Base-by-base conservation (phyloP, 1,140 invertebrate genomes). In the Antheraea mylitta region DNA sequence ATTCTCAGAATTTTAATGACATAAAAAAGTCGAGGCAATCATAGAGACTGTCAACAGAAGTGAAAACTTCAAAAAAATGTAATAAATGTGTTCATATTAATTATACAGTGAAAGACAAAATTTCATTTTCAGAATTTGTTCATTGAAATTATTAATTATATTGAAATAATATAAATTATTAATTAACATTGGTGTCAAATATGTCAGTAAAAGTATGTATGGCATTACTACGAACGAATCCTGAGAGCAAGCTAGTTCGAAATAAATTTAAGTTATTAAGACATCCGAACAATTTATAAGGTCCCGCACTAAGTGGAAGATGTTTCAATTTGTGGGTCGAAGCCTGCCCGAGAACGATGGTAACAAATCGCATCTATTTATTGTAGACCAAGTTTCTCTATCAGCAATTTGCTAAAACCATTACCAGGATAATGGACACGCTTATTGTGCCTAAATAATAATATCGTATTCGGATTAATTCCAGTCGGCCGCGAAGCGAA, bases 351-450 rank as follows among this genome's bases (percentile, higher is more conserved):
- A 53, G 45, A 53, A 53, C 30, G 71, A 38, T 66, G 67, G 64
- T 78, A 80, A 84, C 83, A 81, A 84, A 87, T 87, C 81, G 72
- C 68, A 67, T 68, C 79, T 79, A 85, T 85, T 84, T 84, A 79
- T 84, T 82, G 80, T 69, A 30, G 71, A 75, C 63, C 74, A 81
- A 87, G 81, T 84, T 85, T 76, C 76, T 72, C 79, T 82, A 86
- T 86, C 78, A 82, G 78, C 75, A 82, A 83, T 86, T 83, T 83
- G 75, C 70, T 69, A 72, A 81, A 80, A 75, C 78, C 74, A 80
- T 83, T 81, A 78, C 68, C 62, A 37, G 75, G 73, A 75, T 83
- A 82, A 80, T 78, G 77, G 80, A 61, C 68, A 66, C 64, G 70
- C 48, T 67, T 58, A 53, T 58, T 72, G 63, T 59, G 65, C 68